Percentiles rank a stretch among this genome's conserved stretches.
Evolutionary conservation across 92 coral and sea anemone species (phyloP).

Genomic region (Parazoanthus darwini): DNA sequence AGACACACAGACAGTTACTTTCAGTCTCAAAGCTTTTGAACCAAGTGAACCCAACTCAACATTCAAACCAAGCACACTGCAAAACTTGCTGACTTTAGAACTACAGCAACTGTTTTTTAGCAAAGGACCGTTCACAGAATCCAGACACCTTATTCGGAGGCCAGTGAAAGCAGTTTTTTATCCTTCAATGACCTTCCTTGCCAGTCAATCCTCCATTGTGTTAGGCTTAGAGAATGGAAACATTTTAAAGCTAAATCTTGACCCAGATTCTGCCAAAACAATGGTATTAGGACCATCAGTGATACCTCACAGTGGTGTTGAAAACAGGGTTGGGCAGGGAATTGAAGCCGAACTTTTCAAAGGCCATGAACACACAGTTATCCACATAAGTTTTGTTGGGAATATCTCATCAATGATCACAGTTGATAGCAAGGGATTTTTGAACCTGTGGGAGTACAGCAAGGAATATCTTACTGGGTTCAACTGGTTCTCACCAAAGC

Average conservation of each 20-base stretch:
- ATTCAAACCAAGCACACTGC: slow-evolving; percentile 59
- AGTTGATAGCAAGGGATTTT: slow-evolving; percentile 67
- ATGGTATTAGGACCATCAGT: slow-evolving; percentile 39
- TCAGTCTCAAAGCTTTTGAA: slow-evolving; percentile 76
- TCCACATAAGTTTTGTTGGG: slow-evolving; percentile 63
- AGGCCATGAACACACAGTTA: slow-evolving; percentile 63
- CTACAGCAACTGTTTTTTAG: slow-evolving; percentile 60
- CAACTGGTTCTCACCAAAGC: slow-evolving; percentile 79
- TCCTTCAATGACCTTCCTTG: slow-evolving; percentile 70
- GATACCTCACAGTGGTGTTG: slow-evolving; percentile 32
- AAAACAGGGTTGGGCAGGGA: slow-evolving; percentile 59
- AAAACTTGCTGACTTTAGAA: slow-evolving; percentile 47
- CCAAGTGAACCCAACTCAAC: slow-evolving; percentile 67
- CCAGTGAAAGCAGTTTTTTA: slow-evolving; percentile 63
- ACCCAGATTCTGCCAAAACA: neutral
- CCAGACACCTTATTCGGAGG: slow-evolving; percentile 43
- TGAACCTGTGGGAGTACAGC: slow-evolving; percentile 72
- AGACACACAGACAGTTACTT: slow-evolving; percentile 53
- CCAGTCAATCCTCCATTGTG: slow-evolving; percentile 66
- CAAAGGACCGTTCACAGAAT: slow-evolving; percentile 61
- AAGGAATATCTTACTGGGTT: slow-evolving; percentile 73
- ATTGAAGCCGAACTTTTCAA: slow-evolving; percentile 79
- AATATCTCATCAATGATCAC: slow-evolving; percentile 66
- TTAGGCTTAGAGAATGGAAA: slow-evolving; percentile 73
- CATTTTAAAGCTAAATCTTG: slow-evolving; percentile 61